phyloP scores from a whole-genome alignment of 2,113 vertebrate species.

The Plecturocebus donacophilus region DNA sequence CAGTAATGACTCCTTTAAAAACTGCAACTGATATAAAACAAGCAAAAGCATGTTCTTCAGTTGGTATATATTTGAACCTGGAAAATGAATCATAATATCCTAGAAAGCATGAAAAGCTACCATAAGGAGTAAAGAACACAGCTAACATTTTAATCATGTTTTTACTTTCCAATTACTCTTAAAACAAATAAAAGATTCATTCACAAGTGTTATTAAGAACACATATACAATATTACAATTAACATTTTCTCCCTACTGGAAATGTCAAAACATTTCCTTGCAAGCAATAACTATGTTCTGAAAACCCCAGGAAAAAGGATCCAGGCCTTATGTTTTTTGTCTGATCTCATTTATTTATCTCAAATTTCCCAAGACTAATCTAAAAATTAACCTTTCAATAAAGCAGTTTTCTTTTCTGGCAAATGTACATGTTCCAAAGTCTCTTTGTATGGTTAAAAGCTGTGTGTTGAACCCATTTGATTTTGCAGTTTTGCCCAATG shows the following conservation, averaged over 20 bases:
- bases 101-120: neutral
- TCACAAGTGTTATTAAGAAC: constrained; percentile 63
- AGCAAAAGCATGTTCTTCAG: neutral
- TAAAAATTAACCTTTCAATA: constrained; percentile 69
- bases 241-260: constrained; percentile 59
- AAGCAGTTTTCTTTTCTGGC: constrained; percentile 5
- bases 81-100: neutral
- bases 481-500: neutral
- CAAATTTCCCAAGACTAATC: constrained; percentile 67
- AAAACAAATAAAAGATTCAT: constrained; percentile 34
- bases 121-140: neutral
- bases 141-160: neutral
- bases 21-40: neutral
- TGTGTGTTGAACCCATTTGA: constrained; percentile 11
- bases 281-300: constrained; percentile 54
- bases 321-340: constrained; percentile 46
- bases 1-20: neutral
- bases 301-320: constrained; percentile 67
- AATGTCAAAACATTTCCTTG: constrained; percentile 63
- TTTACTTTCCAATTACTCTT: neutral
- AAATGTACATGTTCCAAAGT: neutral
- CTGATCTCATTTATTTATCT: constrained; percentile 70
- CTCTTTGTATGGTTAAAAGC: constrained; percentile 35
- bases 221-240: constrained; percentile 53
- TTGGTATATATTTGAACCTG: neutral